These are phyloP conservation scores for Archips crataeganus DNA, from an alignment of 2,888 invertebrate species.

Conservation along the genomic window DNA sequence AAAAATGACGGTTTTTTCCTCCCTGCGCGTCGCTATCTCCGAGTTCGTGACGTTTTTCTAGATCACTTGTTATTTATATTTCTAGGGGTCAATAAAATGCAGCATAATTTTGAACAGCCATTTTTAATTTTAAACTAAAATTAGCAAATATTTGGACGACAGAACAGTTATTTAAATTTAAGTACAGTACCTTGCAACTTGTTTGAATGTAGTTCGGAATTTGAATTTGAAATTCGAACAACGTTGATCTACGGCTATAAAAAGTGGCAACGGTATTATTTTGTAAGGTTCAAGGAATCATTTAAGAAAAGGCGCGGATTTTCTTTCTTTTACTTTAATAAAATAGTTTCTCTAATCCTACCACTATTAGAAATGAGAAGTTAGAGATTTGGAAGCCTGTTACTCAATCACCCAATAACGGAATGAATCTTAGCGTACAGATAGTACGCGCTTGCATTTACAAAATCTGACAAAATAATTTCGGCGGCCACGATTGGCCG, in stretches of 20 bases:
- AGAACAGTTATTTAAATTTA: constrained; percentile 8
- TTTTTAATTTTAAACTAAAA: not conserved
- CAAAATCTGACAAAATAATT: too few relatives aligned
- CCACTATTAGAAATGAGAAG: too few relatives aligned
- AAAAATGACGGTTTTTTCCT: constrained; percentile 71
- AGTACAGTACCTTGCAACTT: constrained; percentile 19
- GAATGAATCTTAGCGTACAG: too few relatives aligned
- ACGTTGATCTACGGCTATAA: not conserved
- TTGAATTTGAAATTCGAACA: constrained; percentile 8
- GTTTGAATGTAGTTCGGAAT: constrained; percentile 3
- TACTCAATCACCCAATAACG: too few relatives aligned
- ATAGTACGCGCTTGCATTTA: too few relatives aligned
- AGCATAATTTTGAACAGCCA: constrained; percentile 14
- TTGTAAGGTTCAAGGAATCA: not conserved
- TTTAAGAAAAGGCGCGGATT: not conserved
- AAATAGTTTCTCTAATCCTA: too few relatives aligned
- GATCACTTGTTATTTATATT: constrained; percentile 19
- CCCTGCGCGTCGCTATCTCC: constrained; percentile 48
- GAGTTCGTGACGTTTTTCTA: constrained; percentile 44
- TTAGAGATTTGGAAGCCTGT: too few relatives aligned
- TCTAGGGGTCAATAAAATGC: constrained; percentile 7
- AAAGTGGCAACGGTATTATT: not conserved
- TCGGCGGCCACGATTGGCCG: too few relatives aligned
- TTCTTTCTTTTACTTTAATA: too few relatives aligned
- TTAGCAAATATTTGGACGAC: not conserved